Conservation (phyloP, 2,113 vertebrate genomes). For the Aldabrachelys gigantea region DNA sequence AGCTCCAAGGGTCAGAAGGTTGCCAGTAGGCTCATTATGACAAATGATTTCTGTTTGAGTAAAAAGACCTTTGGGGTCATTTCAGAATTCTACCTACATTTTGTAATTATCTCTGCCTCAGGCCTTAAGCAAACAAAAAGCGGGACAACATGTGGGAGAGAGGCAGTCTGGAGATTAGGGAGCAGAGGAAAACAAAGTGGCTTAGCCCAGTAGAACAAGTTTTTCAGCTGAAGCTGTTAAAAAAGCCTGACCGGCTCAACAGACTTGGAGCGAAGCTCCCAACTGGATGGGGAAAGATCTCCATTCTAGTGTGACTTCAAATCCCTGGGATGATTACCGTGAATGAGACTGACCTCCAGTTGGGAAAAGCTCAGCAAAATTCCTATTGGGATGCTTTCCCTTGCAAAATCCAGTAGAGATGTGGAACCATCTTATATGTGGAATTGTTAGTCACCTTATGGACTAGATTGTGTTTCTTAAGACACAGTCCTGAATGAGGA, state of each 20-base stretch:
- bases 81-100: slow-evolving; percentile 73
- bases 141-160: slow-evolving; percentile 50
- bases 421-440: neutral
- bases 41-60: slow-evolving; percentile 79
- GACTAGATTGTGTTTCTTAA: slow-evolving; percentile 1
- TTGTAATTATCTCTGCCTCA: slow-evolving; percentile 73
- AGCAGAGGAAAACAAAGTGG: slow-evolving; percentile 10
- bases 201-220: slow-evolving; percentile 34
- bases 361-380: slow-evolving; percentile 61
- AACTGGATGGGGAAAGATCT: slow-evolving; percentile 37
- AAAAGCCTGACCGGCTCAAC: slow-evolving; percentile 51
- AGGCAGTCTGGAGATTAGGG: slow-evolving; percentile 58
- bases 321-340: slow-evolving; percentile 40
- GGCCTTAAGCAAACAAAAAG: slow-evolving; percentile 73
- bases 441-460: slow-evolving; percentile 7
- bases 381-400: neutral
- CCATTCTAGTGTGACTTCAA: slow-evolving; percentile 30
- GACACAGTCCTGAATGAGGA: neutral
- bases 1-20: slow-evolving; percentile 71
- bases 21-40: slow-evolving; percentile 75
- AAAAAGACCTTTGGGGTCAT: slow-evolving; percentile 75
- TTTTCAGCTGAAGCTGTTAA: slow-evolving; percentile 53
- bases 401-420: slow-evolving; percentile 7
- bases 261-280: slow-evolving; percentile 31
- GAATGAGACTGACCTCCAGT: slow-evolving; percentile 24